Evolutionary conservation across 2,113 vertebrate species (phyloP).

Genomic region (Ictalurus punctatus): DNA sequence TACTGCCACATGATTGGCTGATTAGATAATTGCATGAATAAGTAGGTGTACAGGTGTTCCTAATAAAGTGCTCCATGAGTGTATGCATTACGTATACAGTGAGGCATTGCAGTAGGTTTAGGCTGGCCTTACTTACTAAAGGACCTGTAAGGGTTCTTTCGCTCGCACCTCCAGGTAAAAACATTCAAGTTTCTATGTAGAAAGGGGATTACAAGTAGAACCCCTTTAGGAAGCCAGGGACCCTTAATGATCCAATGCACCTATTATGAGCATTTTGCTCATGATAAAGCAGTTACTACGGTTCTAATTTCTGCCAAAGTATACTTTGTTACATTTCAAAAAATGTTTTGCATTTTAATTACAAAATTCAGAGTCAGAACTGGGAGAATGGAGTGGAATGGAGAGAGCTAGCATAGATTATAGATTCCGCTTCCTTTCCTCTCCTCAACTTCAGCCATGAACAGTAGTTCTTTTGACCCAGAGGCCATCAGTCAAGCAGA

Average conservation of each 20-base stretch:
- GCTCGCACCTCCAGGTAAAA: neutral
- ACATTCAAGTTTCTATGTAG: neutral
- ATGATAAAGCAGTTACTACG: neutral
- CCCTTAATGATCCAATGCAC: neutral
- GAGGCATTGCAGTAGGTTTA: neutral
- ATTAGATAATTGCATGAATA: too few species aligned
- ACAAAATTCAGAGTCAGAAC: neutral
- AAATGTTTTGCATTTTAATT: neutral
- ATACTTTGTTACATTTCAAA: neutral
- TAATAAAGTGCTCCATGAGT: too few species aligned
- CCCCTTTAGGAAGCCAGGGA: neutral
- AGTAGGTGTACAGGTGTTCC: too few species aligned
- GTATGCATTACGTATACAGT: neutral
- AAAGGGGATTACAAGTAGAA: neutral
- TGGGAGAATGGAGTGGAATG: neutral
- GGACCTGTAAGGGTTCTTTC: neutral
- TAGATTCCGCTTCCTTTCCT: neutral
- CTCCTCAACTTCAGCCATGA: neutral
- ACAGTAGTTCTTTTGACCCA: neutral
- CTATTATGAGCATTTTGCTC: neutral
- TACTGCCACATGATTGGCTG: neutral
- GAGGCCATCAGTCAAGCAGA: constrained; percentile 14
- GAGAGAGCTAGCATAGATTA: neutral
- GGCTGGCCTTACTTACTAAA: neutral
- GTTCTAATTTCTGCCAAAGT: neutral